Percentiles rank a stretch among this genome's conserved stretches.
Evolutionary conservation across 2,888 invertebrate genomes (phyloP).

Genomic region (Peribatodes rhomboidaria): DNA sequence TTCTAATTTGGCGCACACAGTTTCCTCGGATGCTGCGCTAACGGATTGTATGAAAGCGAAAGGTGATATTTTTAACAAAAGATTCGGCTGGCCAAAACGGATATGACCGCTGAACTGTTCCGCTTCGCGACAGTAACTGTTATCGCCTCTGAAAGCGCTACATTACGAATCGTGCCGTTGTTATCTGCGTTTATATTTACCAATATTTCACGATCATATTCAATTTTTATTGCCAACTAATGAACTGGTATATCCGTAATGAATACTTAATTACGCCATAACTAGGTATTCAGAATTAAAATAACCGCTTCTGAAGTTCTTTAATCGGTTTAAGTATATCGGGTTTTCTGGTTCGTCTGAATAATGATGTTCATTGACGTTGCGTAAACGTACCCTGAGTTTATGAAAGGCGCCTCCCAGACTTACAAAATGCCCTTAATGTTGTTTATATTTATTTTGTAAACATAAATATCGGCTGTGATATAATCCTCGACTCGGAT

Average conservation of each 20-base stretch:
- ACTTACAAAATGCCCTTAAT: slow-evolving; percentile 25
- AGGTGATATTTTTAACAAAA: slow-evolving; percentile 66
- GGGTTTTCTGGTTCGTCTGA: neutral
- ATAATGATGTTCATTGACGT: neutral
- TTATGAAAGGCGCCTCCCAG: neutral
- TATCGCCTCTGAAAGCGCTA: slow-evolving; percentile 54
- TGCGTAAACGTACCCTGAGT: neutral
- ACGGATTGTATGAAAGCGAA: slow-evolving; percentile 73
- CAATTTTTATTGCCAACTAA: neutral
- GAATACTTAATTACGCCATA: no score
- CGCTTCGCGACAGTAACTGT: slow-evolving; percentile 58
- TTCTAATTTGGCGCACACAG: slow-evolving; percentile 76
- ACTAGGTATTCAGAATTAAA: no score
- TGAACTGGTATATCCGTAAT: neutral
- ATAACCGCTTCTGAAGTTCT: no score
- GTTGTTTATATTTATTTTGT: slow-evolving; percentile 51
- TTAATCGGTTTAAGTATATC: neutral
- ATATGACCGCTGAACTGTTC: slow-evolving; percentile 55
- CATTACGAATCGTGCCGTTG: slow-evolving; percentile 40
- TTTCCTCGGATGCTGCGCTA: slow-evolving; percentile 70
- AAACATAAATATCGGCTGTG: slow-evolving; percentile 61
- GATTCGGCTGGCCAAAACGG: slow-evolving; percentile 57
- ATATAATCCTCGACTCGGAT: slow-evolving; percentile 79
- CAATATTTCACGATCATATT: slow-evolving; percentile 24
- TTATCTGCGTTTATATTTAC: slow-evolving; percentile 34